phyloP scores from a whole-genome alignment of 2,797 vertebrate genomes.

The Enteromius anoplus region DNA sequence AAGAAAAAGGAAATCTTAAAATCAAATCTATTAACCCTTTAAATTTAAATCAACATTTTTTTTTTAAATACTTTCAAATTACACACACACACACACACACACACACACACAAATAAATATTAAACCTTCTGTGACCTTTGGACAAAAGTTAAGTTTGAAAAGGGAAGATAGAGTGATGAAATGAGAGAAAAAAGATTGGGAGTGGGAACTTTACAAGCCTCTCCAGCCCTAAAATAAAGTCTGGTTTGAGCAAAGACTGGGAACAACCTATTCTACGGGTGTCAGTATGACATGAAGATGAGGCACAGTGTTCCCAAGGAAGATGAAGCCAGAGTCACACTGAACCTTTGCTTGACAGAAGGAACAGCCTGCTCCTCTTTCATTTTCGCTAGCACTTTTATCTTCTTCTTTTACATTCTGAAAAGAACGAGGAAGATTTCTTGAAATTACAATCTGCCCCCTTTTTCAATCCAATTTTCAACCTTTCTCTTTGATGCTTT shows the following conservation, averaged over 20 bases:
- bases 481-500: slow-evolving; percentile 21
- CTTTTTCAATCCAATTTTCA: slow-evolving; percentile 26
- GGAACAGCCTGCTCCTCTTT: slow-evolving; percentile 48
- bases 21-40: too few relatives aligned
- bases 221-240: slow-evolving; percentile 11
- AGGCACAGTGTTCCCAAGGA: slow-evolving; percentile 46
- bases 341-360: slow-evolving; percentile 50
- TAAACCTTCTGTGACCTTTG: background rate
- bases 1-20: too few relatives aligned
- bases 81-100: too few relatives aligned
- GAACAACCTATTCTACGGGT: slow-evolving; percentile 41
- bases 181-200: slow-evolving; percentile 24
- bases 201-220: slow-evolving; percentile 35
- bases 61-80: too few relatives aligned
- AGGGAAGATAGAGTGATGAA: slow-evolving; percentile 18
- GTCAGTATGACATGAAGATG: slow-evolving; percentile 52
- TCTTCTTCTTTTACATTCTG: slow-evolving; percentile 14
- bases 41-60: too few relatives aligned
- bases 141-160: background rate
- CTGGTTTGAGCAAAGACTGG: slow-evolving; percentile 10
- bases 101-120: too few relatives aligned
- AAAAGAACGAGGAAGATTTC: slow-evolving; percentile 11
- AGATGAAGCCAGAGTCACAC: slow-evolving; percentile 48
- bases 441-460: slow-evolving; percentile 42
- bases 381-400: slow-evolving; percentile 30